phyloP scores from a whole-genome alignment of 2,113 vertebrate genomes.

The Carassius auratus region DNA sequence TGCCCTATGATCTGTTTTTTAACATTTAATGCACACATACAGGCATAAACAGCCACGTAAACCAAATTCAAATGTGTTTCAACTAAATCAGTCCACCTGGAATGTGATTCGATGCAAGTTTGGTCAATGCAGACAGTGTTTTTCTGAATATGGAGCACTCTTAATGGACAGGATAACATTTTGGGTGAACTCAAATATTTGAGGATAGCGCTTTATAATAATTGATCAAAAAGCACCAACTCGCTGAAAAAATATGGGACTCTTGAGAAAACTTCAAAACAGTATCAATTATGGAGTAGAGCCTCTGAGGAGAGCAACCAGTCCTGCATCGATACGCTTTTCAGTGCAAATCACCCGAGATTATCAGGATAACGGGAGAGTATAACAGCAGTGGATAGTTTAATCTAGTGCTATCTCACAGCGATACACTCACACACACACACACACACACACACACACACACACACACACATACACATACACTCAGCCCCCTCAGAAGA shows the following conservation, averaged over 20 bases:
- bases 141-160: conserved; percentile 21
- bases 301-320: conserved; percentile 67
- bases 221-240: conserved; percentile 71
- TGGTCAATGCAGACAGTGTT: background rate
- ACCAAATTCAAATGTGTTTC: background rate
- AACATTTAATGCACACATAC: conserved; percentile 1
- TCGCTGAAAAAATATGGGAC: conserved; percentile 65
- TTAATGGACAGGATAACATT: conserved; percentile 45
- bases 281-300: conserved; percentile 76
- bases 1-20: background rate
- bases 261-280: conserved; percentile 71
- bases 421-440: background rate
- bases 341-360: conserved; percentile 70
- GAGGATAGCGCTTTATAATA: conserved; percentile 71
- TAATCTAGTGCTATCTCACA: conserved; percentile 70
- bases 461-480: conserved; percentile 21
- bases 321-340: conserved; percentile 76
- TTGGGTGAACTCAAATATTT: conserved; percentile 61
- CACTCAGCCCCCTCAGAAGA: background rate
- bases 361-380: conserved; percentile 68
- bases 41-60: background rate
- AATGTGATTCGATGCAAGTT: conserved; percentile 31
- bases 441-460: background rate
- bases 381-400: conserved; percentile 63
- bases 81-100: background rate